Evolutionary conservation across 2,113 vertebrate genomes (phyloP).

Genomic region (Oxyura jamaicensis): DNA sequence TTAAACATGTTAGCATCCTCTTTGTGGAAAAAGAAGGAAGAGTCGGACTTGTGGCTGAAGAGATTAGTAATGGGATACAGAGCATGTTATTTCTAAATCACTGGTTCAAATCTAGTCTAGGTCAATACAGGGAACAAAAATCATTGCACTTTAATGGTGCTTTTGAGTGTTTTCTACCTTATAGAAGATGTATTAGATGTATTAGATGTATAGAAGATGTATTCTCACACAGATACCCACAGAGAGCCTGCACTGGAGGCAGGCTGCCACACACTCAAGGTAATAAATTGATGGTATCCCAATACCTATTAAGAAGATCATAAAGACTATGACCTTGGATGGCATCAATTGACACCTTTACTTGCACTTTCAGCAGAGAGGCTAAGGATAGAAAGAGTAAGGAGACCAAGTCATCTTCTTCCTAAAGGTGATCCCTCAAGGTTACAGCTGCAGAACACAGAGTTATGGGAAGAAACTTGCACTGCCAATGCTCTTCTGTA

Average conservation of each 20-base stretch:
- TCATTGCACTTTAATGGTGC: background rate
- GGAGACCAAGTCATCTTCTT: background rate
- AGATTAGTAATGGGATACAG: constrained; percentile 46
- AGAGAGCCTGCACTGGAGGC: background rate
- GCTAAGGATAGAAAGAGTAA: background rate
- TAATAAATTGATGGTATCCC: background rate
- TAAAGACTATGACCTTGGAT: background rate
- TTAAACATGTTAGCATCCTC: background rate
- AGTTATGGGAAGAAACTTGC: background rate
- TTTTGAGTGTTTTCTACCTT: background rate
- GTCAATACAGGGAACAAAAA: constrained; percentile 19
- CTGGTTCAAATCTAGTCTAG: constrained; percentile 27
- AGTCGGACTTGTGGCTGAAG: constrained; percentile 14
- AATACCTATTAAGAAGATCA: background rate
- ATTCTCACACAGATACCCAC: background rate
- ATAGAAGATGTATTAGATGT: background rate
- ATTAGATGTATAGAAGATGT: background rate
- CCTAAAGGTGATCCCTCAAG: constrained; percentile 6
- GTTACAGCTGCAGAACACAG: background rate
- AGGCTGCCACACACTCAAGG: background rate
- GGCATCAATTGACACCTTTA: background rate
- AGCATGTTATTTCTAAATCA: constrained; percentile 39
- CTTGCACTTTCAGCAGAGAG: background rate
- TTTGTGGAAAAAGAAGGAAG: background rate
- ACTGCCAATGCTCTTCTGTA: background rate